These are phyloP conservation scores for Physeter macrocephalus DNA, from an alignment of 2,113 vertebrate genomes.

Conservation along the genomic window DNA sequence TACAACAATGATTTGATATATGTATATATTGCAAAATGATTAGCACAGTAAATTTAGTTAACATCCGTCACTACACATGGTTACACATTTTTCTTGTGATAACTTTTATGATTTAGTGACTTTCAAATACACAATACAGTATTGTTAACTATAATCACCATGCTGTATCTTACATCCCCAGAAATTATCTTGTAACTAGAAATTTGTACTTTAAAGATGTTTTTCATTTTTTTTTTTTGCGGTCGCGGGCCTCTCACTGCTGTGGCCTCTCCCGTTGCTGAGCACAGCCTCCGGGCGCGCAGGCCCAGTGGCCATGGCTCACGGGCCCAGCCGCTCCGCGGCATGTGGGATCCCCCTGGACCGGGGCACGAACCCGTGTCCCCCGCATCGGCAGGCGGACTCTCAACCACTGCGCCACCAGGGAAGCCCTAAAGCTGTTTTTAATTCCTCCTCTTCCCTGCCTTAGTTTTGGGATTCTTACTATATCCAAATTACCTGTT, in stretches of 20 bases:
- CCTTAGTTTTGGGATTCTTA: background rate
- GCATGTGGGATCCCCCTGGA: no score
- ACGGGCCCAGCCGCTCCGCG: no score
- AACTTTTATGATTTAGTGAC: background rate
- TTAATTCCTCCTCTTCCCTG: background rate
- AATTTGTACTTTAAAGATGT: background rate
- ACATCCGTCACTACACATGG: background rate
- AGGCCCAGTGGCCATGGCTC: no score
- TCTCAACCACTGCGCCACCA: no score
- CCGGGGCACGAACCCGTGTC: no score
- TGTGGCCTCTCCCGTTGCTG: no score
- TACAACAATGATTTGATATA: background rate
- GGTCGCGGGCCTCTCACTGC: no score
- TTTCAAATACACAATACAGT: background rate
- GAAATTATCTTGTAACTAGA: background rate
- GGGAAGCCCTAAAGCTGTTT: no score
- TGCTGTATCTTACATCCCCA: background rate
- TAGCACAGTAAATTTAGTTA: background rate
- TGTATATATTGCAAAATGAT: background rate
- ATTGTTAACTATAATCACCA: background rate
- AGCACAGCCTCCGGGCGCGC: no score
- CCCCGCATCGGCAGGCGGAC: no score
- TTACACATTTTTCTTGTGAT: background rate
- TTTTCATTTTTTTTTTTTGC: no score
- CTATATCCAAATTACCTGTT: background rate